These are phyloP conservation scores for Dinothrombium tinctorium DNA, from an alignment of 1,140 invertebrate genomes.

Conservation along the genomic window DNA sequence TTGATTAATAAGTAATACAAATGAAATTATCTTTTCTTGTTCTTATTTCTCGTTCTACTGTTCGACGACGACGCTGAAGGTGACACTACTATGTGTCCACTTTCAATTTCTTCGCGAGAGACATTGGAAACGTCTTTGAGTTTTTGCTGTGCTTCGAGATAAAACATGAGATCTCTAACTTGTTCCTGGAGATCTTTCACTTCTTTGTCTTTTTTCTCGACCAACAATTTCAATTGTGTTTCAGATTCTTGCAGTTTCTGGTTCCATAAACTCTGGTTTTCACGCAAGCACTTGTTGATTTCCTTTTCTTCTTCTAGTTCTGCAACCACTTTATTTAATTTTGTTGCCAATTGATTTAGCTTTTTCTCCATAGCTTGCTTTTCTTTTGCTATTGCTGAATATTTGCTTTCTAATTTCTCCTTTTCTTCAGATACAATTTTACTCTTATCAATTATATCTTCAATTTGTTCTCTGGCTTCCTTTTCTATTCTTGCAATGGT, in stretches of 20 bases:
- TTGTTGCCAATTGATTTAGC: conserved; percentile 11
- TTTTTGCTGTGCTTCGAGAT: conserved; percentile 55
- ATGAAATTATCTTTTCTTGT: conserved; percentile 4
- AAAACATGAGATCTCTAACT: conserved; percentile 84
- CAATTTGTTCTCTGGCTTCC: conserved; percentile 16
- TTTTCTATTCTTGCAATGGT: conserved; percentile 36
- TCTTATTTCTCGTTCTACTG: conserved; percentile 1
- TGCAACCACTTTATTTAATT: conserved; percentile 8
- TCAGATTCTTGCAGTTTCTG: conserved; percentile 37
- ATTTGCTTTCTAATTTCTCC: conserved; percentile 11
- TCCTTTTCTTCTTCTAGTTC: conserved; percentile 16
- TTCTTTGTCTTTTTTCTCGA: conserved; percentile 37
- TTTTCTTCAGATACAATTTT: conserved; percentile 14
- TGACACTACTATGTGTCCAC: conserved; percentile 35
- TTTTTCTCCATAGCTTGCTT: conserved; percentile 16
- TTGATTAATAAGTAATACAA: no score
- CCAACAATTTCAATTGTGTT: conserved; percentile 30
- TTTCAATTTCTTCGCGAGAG: conserved; percentile 35
- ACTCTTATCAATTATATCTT: conserved; percentile 16
- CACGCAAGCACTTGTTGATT: conserved; percentile 36
- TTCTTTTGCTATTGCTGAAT: conserved; percentile 13
- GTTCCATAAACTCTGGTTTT: conserved; percentile 54
- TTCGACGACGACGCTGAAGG: conserved; percentile 4
- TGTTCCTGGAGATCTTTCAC: conserved; percentile 65
- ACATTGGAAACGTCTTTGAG: conserved; percentile 19